Evolutionary conservation across 2,113 vertebrate genomes (phyloP).

Genomic region (Paracanthobrama guichenoti): DNA sequence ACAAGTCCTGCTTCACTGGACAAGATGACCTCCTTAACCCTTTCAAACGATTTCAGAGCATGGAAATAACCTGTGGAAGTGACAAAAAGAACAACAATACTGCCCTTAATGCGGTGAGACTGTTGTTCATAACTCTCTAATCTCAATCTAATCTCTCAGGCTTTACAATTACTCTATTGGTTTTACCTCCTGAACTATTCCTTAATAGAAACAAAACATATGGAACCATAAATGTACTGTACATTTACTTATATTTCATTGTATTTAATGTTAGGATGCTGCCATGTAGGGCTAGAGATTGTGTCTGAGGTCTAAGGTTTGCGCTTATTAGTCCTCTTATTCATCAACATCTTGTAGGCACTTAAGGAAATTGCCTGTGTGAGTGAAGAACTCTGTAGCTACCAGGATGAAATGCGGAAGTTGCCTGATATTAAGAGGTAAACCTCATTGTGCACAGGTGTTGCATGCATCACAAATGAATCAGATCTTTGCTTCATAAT

Average conservation of each 20-base stretch:
- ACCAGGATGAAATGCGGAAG: constrained; percentile 90
- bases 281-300: background rate
- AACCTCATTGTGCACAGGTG: constrained; percentile 25
- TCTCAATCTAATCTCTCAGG: background rate
- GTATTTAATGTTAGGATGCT: background rate
- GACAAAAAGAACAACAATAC: constrained; percentile 79
- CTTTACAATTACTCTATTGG: background rate
- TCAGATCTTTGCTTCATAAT: constrained; percentile 10
- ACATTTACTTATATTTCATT: background rate
- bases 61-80: constrained; percentile 64
- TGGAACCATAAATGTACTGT: background rate
- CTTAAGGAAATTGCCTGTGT: constrained; percentile 95
- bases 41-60: constrained; percentile 49
- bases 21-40: constrained; percentile 43
- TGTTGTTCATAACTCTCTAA: background rate
- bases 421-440: constrained; percentile 83
- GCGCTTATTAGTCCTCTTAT: constrained; percentile 31
- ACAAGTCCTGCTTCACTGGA: constrained; percentile 34
- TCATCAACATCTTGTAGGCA: constrained; percentile 76
- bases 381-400: constrained; percentile 95
- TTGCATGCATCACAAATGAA: constrained; percentile 13
- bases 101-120: constrained; percentile 89
- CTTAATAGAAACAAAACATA: background rate
- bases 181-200: background rate
- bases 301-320: constrained; percentile 1